These are phyloP conservation scores for Diorhabda sublineata DNA, from an alignment of 1,140 invertebrate genomes.

Conservation along the genomic window DNA sequence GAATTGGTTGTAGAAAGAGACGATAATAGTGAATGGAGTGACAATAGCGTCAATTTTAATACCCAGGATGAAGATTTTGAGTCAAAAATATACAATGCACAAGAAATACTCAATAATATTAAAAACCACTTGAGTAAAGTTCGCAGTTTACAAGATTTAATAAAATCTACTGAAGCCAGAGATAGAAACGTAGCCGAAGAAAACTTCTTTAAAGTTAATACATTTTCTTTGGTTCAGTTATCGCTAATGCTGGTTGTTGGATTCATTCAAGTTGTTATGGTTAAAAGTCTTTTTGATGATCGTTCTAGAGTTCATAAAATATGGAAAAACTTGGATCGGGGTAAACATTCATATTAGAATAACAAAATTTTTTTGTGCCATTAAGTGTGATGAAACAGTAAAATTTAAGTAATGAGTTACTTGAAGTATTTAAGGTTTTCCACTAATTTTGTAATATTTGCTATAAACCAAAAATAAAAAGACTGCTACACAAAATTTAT, in stretches of 20 bases:
- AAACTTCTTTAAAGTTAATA: conserved; percentile 69
- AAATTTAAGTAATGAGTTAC: too few species aligned
- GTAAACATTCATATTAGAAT: neutral
- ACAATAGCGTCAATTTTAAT: conserved; percentile 52
- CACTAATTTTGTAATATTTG: too few species aligned
- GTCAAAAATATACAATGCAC: conserved; percentile 61
- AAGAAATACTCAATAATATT: conserved; percentile 59
- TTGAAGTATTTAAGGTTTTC: too few species aligned
- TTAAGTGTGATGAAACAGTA: too few species aligned
- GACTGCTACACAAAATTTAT: too few species aligned
- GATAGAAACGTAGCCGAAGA: conserved; percentile 76
- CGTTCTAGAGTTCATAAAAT: conserved; percentile 54
- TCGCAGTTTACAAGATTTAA: conserved; percentile 65
- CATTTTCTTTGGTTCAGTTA: conserved; percentile 68
- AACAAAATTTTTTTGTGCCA: neutral
- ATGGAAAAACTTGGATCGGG: conserved; percentile 45
- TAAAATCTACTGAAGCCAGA: conserved; percentile 68
- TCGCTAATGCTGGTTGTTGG: conserved; percentile 67
- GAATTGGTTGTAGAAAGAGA: conserved; percentile 66
- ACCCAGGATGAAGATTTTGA: conserved; percentile 50
- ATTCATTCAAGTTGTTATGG: conserved; percentile 60
- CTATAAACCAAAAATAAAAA: too few species aligned
- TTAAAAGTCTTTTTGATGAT: conserved; percentile 66
- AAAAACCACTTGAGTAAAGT: conserved; percentile 59
- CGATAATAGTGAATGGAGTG: conserved; percentile 54